These are phyloP conservation scores for Drosophila subobscura DNA, from an alignment of 1,140 invertebrate species.

Conservation along the genomic window DNA sequence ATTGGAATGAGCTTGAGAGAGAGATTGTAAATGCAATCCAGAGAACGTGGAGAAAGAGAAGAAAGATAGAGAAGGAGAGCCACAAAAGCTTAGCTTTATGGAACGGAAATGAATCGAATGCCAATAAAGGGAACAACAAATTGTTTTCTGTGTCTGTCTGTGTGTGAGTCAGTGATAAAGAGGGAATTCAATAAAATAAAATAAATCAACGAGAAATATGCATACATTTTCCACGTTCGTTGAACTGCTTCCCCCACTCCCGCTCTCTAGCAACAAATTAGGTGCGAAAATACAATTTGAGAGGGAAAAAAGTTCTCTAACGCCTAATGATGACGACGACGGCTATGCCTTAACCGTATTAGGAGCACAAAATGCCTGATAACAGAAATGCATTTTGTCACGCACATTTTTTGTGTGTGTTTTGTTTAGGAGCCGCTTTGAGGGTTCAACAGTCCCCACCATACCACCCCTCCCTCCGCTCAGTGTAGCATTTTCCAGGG, in stretches of 20 bases:
- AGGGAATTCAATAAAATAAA: neutral
- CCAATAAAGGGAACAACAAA: constrained; percentile 14
- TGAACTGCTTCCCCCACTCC: constrained; percentile 5
- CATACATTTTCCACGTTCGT: constrained; percentile 19
- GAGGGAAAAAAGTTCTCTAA: neutral
- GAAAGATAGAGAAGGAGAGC: neutral
- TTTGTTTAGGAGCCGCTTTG: constrained; percentile 26
- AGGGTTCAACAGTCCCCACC: constrained; percentile 12
- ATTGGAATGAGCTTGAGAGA: neutral
- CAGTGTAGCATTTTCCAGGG: constrained; percentile 17
- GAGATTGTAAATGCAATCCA: constrained; percentile 32
- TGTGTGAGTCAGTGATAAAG: constrained; percentile 15
- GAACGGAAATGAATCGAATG: constrained; percentile 40
- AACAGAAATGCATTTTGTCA: constrained; percentile 71
- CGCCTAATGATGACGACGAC: too few species aligned
- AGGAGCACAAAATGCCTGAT: constrained; percentile 51
- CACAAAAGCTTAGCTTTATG: constrained; percentile 24
- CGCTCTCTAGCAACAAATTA: constrained; percentile 34
- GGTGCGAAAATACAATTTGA: constrained; percentile 46
- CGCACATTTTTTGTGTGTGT: constrained; percentile 49
- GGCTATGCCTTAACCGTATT: constrained; percentile 20
- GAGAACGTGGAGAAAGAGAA: neutral
- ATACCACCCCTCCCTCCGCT: constrained; percentile 7
- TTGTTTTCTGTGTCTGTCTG: too few species aligned
- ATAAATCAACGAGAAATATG: neutral